phyloP scores from a whole-genome alignment of 2,797 vertebrate genomes.

The Enteromius paludinosus region DNA sequence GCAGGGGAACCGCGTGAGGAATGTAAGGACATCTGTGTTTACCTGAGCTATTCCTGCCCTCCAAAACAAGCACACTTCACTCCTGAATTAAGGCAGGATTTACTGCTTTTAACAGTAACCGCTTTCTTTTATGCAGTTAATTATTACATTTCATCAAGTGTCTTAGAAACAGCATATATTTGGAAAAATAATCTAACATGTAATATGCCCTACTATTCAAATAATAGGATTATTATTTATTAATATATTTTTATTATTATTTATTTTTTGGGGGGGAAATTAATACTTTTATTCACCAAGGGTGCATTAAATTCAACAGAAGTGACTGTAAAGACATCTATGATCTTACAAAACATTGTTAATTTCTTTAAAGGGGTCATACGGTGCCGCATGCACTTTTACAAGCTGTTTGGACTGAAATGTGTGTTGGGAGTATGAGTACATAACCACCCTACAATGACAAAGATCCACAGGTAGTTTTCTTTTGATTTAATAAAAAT shows the following conservation, averaged over 20 bases:
- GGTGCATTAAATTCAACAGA: not conserved
- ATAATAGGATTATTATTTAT: not conserved
- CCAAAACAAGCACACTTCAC: not conserved
- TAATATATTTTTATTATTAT: not conserved
- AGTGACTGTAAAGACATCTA: not conserved
- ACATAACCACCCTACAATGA: too few relatives aligned
- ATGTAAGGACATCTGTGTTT: conserved; percentile 6
- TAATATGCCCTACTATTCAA: not conserved
- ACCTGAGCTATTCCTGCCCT: conserved; percentile 1
- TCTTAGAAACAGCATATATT: not conserved
- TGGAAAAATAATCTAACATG: not conserved
- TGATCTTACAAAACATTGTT: not conserved
- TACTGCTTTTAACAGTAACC: not conserved
- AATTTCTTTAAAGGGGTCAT: not conserved
- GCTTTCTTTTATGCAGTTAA: not conserved
- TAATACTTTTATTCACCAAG: not conserved
- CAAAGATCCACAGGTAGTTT: too few relatives aligned
- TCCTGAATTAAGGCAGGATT: not conserved
- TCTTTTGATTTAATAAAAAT: too few relatives aligned
- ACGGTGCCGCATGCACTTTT: too few relatives aligned
- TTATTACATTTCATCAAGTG: not conserved
- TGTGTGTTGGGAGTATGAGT: too few relatives aligned
- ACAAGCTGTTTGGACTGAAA: too few relatives aligned
- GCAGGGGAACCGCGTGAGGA: not conserved
- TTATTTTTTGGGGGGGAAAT: too few relatives aligned